These are phyloP conservation scores for Cyanoramphus novaezelandiae DNA, from an alignment of 2,113 vertebrate genomes.

Conservation along the genomic window DNA sequence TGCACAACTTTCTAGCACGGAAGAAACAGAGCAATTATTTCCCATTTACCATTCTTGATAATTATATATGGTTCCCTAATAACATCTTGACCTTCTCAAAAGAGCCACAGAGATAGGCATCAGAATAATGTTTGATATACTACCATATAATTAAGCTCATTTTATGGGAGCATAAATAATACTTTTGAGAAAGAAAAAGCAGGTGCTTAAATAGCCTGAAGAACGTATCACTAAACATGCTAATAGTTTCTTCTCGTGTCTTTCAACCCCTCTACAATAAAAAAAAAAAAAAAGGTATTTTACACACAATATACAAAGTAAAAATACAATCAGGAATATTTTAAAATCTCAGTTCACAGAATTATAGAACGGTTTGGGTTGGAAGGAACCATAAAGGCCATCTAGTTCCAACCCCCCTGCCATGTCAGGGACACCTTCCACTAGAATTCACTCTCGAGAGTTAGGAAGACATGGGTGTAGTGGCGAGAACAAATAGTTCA, in stretches of 20 bases:
- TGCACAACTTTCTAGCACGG: not conserved
- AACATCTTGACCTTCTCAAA: not conserved
- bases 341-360: not conserved
- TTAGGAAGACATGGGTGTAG: not conserved
- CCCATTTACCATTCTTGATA: not conserved
- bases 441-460: not conserved
- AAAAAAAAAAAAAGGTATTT: not conserved
- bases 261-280: not conserved
- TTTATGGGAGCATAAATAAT: not conserved
- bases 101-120: not conserved
- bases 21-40: not conserved
- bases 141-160: not conserved
- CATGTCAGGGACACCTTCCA: not conserved
- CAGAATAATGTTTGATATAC: not conserved
- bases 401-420: not conserved
- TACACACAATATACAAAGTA: not conserved
- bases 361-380: not conserved
- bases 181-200: not conserved
- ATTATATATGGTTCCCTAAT: not conserved
- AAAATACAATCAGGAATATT: not conserved
- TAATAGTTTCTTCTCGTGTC: not conserved
- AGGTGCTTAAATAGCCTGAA: not conserved
- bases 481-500: not conserved
- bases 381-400: not conserved
- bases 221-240: not conserved